Conservation (phyloP, 2,888 invertebrate species). For the Drosophila mayaguana region DNA sequence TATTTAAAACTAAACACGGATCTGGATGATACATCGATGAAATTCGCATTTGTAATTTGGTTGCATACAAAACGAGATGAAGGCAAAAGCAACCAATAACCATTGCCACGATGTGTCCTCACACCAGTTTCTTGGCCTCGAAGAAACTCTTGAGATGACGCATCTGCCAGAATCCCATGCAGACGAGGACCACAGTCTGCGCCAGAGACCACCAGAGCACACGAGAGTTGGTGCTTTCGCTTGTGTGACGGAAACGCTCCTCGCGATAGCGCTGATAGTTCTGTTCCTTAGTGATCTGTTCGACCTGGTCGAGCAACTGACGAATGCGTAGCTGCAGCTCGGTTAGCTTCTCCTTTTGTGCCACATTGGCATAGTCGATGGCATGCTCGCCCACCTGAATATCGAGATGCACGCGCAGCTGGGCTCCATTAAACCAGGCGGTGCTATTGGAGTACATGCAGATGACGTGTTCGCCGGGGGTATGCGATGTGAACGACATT, state of each 20-base stretch:
- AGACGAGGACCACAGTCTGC: slow-evolving; percentile 94
- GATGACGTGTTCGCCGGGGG: slow-evolving; percentile 98
- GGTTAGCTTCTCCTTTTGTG: slow-evolving; percentile 98
- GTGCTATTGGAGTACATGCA: slow-evolving; percentile 99
- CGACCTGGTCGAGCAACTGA: slow-evolving; percentile 98
- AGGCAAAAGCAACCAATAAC: slow-evolving; percentile 35
- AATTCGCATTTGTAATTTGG: slow-evolving; percentile 57
- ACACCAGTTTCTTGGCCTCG: slow-evolving; percentile 98
- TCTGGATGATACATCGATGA: slow-evolving; percentile 64
- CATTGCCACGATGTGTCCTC: slow-evolving; percentile 20
- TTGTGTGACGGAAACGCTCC: slow-evolving; percentile 98
- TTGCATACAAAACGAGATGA: slow-evolving; percentile 41
- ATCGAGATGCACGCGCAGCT: slow-evolving; percentile 96
- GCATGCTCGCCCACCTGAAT: slow-evolving; percentile 99
- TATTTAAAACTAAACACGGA: slow-evolving; percentile 63
- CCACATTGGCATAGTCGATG: slow-evolving; percentile 98
- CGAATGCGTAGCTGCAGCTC: slow-evolving; percentile 97
- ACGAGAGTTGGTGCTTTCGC: slow-evolving; percentile 97
- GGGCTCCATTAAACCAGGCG: slow-evolving; percentile 99
- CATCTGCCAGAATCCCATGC: slow-evolving; percentile 99
- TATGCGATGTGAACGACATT: slow-evolving; percentile 98
- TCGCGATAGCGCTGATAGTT: slow-evolving; percentile 99
- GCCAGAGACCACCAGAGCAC: slow-evolving; percentile 98
- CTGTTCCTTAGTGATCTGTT: slow-evolving; percentile 99
- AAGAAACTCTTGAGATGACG: slow-evolving; percentile 99